Conservation (phyloP, 30 jellyfish, hydroid and myxozoan genomes). For the Morbakka virulenta region DNA sequence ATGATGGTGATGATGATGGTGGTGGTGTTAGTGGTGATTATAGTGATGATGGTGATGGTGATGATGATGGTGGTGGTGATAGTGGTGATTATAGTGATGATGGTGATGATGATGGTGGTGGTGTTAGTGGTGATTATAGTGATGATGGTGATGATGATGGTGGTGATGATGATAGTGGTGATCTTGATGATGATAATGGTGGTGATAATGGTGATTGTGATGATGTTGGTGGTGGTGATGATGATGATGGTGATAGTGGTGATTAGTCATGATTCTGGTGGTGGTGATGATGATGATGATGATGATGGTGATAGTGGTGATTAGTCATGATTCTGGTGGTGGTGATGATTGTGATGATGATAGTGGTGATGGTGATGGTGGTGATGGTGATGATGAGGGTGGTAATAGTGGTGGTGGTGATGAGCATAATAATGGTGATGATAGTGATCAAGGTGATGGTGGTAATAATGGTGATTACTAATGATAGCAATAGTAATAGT, state of each 20-base stretch:
- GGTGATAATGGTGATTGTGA: constrained; percentile 41
- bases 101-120: constrained; percentile 28
- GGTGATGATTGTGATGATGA: background rate
- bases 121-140: constrained; percentile 12
- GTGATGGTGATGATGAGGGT: background rate
- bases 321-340: background rate
- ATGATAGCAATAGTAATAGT: background rate
- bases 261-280: background rate
- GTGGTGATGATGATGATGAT: background rate
- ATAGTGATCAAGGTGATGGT: background rate
- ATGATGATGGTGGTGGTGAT: constrained; percentile 15
- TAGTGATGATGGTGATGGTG: constrained; percentile 9
- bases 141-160: constrained; percentile 25
- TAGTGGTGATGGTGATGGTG: background rate
- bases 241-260: constrained; percentile 42
- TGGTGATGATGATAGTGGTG: constrained; percentile 43
- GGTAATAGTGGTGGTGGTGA: background rate
- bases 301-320: background rate
- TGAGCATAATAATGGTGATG: background rate
- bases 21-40: background rate
- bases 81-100: constrained; percentile 17
- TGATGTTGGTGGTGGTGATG: constrained; percentile 39
- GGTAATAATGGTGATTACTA: background rate
- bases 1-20: no score
- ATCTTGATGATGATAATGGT: constrained; percentile 47